Evolutionary conservation across 92 coral and sea anemone species (phyloP), one percentile per base, ranked within the genome.

Genomic region (Isaurus tuberculatus): DNA sequence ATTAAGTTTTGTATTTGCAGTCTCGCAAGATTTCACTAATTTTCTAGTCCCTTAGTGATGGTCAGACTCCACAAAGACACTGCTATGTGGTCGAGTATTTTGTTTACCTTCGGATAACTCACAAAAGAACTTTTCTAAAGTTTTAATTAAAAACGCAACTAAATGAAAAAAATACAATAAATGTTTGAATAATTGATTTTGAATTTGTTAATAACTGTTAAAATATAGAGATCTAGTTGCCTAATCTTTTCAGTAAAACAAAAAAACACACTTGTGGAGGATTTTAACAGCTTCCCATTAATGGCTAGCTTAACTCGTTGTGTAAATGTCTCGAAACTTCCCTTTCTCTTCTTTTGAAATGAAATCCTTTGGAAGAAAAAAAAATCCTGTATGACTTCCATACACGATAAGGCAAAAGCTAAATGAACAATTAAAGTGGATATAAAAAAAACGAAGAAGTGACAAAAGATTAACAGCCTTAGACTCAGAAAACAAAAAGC

Each of bases 131-230:
- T 77, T 74, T 55, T 61, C 70, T 77, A 69, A 34, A 58, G 69
- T 77, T 75, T 75, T 77, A 77, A 77, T 77, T 77, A 77, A 77
- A 77, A 77, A 61, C 82, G 36, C 55, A 77, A 77, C 82, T 20
- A 77, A 77, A 77, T 58, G 70, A 64, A 77, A 77, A 28, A 77
- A 77, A 33, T 77, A 77, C 68, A 60, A 64, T 58, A 57, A 77
- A 77, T 77, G 82, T 77, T 77, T 77, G 82, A 77, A 58, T 77
- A 77, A 58, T 77, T 77, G 51, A 77, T 77, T 75, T 57, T 58
- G 82, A 77, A 27, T 33, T 77, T 77, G 82, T 58, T 77, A 77
- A 77, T 61, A 77, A 77, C 82, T 57, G 55, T 72, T 40, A 13
- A 5, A 13, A 22, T n/a, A 58, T 55, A 77, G 64, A 22, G 58